Evolutionary conservation across 2,113 vertebrate species (phyloP), one percentile per base, ranked within the genome.

Genomic region (Cavia porcellus): DNA sequence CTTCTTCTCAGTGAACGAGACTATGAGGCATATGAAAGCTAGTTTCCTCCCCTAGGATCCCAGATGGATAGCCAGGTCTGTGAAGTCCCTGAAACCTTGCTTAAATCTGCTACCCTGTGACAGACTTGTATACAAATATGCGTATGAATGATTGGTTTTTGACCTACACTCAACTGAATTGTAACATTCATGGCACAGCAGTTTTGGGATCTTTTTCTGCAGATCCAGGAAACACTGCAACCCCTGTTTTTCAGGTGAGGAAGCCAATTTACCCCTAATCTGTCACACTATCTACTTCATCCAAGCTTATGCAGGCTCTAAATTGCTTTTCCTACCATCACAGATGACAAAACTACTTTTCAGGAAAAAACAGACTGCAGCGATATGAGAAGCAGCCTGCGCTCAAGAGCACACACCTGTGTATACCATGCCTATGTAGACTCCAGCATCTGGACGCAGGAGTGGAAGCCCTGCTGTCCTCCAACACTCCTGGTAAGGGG

Each of bases 1-100:
- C 5, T 3, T 64, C 35, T 32, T 55, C 12, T 28, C 1, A 15
- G 1, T 17, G 1, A 10, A 13, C 13, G 24, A 45, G 32, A 50
- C 38, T 3, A 22, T 0, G 19, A 89, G 20, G 9, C 13, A 35
- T 2, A 0, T 12, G 2, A n/a, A 59, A 47, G 25, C n/a, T 24
- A 9, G 12, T 57, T 11, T 74, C 45, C 57, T 84, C 64, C 38
- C 10, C 47, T 14, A 7, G 14, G 79, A 62, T 8, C 3, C 47
- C 14, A 24, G 4, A 3, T 13, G 0, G 5, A 8, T 30, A 2
- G 28, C 47, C 61, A 5, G 10, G 59, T 77, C 59, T 68, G 30
- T 9, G 0, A 0, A 47, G 4, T 38, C n/a, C 14, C 5, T 8
- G 13, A 15, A 42, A 59, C 50, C 10, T 15, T 14, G 25, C 17